Percentiles rank a stretch among this genome's conserved stretches.
phyloP scores from a whole-genome alignment of 2,888 invertebrate species.

The Caradrina kadenii region DNA sequence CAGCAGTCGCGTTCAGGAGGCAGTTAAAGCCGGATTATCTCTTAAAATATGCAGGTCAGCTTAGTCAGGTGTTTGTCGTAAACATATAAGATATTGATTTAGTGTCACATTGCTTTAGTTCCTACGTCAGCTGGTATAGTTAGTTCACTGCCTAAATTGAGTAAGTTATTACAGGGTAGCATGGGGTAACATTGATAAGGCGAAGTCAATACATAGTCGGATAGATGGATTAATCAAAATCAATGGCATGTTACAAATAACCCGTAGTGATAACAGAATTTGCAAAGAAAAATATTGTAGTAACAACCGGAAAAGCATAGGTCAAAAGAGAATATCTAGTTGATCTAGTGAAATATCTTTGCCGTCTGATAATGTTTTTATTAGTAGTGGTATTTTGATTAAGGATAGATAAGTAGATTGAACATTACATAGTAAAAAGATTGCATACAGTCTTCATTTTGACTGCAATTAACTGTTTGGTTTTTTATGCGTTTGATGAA shows the following conservation, averaged over 20 bases:
- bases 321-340: too few species aligned
- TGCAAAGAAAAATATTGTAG: not conserved
- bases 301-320: too few species aligned
- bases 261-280: not conserved
- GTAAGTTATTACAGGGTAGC: slow-evolving; percentile 35
- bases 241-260: slow-evolving; percentile 1
- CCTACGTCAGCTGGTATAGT: slow-evolving; percentile 15
- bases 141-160: slow-evolving; percentile 28
- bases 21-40: too few species aligned
- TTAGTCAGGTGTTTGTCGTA: slow-evolving; percentile 15
- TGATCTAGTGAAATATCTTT: too few species aligned
- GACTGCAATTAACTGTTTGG: too few species aligned
- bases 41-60: not conserved
- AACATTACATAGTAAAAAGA: too few species aligned
- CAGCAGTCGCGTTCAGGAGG: too few species aligned
- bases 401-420: too few species aligned
- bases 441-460: too few species aligned
- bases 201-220: not conserved
- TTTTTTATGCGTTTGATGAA: too few species aligned
- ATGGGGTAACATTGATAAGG: slow-evolving; percentile 34
- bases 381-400: too few species aligned
- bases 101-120: slow-evolving; percentile 21
- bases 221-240: slow-evolving; percentile 6
- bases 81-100: slow-evolving; percentile 31
- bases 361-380: too few species aligned